phyloP scores from a whole-genome alignment of 2,888 invertebrate genomes.

The Podotricha telesiphe region DNA sequence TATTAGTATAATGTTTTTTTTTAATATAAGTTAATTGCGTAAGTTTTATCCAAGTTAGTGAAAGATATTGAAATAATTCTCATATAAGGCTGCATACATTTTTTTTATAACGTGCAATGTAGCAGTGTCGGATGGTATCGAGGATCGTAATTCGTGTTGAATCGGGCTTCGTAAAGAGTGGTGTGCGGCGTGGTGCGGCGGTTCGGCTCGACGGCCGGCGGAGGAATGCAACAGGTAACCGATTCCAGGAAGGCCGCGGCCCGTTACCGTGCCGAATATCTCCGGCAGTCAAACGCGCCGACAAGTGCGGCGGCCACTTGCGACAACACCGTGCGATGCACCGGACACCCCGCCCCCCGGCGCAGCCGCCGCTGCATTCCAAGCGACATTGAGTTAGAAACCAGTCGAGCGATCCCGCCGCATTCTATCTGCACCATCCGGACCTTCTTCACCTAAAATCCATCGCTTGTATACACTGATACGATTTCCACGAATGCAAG shows the following conservation, averaged over 20 bases:
- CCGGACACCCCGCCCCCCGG: conserved; percentile 57
- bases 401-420: conserved; percentile 72
- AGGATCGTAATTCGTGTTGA: neutral
- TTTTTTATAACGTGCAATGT: conserved; percentile 14
- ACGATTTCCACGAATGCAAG: conserved; percentile 47
- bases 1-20: no score
- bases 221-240: conserved; percentile 83
- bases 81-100: neutral
- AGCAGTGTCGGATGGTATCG: conserved; percentile 1
- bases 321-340: conserved; percentile 77
- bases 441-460: conserved; percentile 53
- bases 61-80: no score
- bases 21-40: no score
- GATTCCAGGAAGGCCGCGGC: conserved; percentile 83
- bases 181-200: conserved; percentile 45
- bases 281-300: conserved; percentile 82
- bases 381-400: conserved; percentile 80
- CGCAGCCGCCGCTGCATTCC: conserved; percentile 69
- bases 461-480: conserved; percentile 48
- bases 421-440: conserved; percentile 66
- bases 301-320: conserved; percentile 82
- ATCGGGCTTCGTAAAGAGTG: conserved; percentile 1
- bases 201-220: conserved; percentile 66
- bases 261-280: conserved; percentile 84
- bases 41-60: no score